Conservation (phyloP, 1,140 invertebrate species). For the Orchesella cincta region DNA sequence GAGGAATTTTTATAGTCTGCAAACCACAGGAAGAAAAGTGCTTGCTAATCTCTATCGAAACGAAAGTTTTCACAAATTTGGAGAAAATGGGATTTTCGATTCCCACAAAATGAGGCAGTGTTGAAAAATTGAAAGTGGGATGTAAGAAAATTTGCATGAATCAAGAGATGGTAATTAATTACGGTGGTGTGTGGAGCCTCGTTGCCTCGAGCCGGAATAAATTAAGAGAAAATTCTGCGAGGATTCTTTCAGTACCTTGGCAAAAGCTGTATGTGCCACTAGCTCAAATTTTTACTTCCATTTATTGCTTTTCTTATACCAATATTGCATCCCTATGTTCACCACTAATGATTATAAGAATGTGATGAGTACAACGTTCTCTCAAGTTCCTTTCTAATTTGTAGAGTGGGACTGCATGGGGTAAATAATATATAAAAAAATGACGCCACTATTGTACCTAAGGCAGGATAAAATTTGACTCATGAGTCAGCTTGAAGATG, state of each 20-base stretch:
- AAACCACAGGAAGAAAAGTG: too few relatives aligned
- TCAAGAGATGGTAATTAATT: not conserved
- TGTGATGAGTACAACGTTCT: too few relatives aligned
- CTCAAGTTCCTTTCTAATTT: too few relatives aligned
- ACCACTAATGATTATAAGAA: too few relatives aligned
- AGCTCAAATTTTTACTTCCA: not conserved
- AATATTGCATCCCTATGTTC: not conserved
- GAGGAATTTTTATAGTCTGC: too few relatives aligned
- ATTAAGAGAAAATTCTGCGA: not conserved
- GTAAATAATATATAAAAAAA: too few relatives aligned
- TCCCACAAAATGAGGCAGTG: not conserved
- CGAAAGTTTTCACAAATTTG: constrained; percentile 2
- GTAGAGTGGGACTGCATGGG: too few relatives aligned
- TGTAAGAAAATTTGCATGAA: constrained; percentile 3
- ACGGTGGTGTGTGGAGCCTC: not conserved
- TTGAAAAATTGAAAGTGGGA: not conserved
- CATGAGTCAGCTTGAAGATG: constrained; percentile 12
- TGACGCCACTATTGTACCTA: too few relatives aligned
- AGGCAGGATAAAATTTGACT: not conserved
- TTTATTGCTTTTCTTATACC: not conserved
- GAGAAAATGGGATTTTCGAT: not conserved
- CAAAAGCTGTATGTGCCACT: not conserved
- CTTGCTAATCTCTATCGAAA: not conserved
- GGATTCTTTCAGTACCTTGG: not conserved
- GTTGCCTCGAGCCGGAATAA: not conserved